phyloP scores from a whole-genome alignment of 1,140 invertebrate genomes.

The Calosoma granatense region DNA sequence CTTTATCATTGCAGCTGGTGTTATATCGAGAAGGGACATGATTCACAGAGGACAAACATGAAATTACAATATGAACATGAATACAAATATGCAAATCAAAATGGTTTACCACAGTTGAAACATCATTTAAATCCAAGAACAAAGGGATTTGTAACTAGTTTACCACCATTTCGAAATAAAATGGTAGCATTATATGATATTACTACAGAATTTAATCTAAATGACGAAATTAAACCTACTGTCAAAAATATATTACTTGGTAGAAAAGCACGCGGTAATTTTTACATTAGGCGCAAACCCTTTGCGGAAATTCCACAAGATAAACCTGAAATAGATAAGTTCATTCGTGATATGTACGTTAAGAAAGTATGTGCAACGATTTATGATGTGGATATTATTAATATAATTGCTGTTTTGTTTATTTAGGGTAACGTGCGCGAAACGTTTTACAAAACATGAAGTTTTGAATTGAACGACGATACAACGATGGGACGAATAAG shows the following conservation, averaged over 20 bases:
- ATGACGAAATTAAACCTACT: conserved; percentile 28
- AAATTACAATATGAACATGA: conserved; percentile 1
- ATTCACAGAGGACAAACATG: conserved; percentile 46
- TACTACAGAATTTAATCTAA: conserved; percentile 15
- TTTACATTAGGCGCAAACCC: background rate
- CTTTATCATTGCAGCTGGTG: conserved; percentile 51
- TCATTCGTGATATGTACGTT: too few species aligned
- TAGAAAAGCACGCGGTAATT: conserved; percentile 11
- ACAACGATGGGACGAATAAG: too few species aligned
- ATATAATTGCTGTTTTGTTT: too few species aligned
- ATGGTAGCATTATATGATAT: conserved; percentile 43
- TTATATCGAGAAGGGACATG: conserved; percentile 86
- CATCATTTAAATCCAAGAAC: conserved; percentile 35
- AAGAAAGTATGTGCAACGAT: too few species aligned
- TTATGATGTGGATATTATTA: too few species aligned
- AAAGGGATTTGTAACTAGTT: conserved; percentile 69
- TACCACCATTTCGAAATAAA: conserved; percentile 54
- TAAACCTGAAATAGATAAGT: too few species aligned
- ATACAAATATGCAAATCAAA: conserved; percentile 12
- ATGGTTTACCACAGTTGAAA: conserved; percentile 15
- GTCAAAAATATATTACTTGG: conserved; percentile 15
- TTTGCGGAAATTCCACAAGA: conserved; percentile 5
- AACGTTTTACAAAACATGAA: too few species aligned
- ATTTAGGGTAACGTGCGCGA: too few species aligned
- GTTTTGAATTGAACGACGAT: too few species aligned